These are phyloP conservation scores for Pelochelys cantorii DNA, from an alignment of 2,797 vertebrate genomes.

Conservation along the genomic window DNA sequence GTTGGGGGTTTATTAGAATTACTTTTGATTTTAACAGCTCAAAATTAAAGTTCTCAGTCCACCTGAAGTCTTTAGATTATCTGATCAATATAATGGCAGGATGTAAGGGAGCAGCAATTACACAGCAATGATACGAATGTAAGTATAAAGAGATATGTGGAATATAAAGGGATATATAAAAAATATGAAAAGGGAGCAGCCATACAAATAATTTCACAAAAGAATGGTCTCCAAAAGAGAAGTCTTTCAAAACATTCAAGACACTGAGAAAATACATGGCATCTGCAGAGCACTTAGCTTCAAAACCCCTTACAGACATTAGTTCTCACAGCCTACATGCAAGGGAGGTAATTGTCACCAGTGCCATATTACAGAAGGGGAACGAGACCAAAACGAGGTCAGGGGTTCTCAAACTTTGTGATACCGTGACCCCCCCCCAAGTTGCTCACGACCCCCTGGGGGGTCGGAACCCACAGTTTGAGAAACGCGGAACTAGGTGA, in stretches of 20 bases:
- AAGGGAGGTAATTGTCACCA: not conserved
- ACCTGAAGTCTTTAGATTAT: constrained; percentile 1
- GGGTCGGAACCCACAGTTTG: no score
- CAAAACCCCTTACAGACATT: constrained; percentile 3
- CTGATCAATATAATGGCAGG: constrained; percentile 7
- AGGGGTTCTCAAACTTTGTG: no score
- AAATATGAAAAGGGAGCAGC: not conserved
- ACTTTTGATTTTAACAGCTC: not conserved
- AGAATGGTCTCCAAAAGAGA: not conserved
- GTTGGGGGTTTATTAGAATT: not conserved
- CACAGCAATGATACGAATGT: not conserved
- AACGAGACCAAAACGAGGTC: not conserved
- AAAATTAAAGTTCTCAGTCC: not conserved
- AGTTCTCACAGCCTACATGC: not conserved
- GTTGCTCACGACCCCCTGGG: no score
- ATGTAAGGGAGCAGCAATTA: not conserved
- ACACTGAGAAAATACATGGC: not conserved
- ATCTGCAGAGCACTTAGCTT: not conserved
- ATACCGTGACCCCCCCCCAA: no score
- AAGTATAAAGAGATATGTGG: not conserved
- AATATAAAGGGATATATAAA: not conserved
- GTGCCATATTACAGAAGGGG: not conserved
- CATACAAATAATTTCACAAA: not conserved
- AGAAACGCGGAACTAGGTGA: not conserved
- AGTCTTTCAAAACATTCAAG: not conserved